Percentiles rank a stretch among this genome's conserved stretches.
These are phyloP conservation scores for Stichodactyla mertensii DNA, from an alignment of 64 coral and sea anemone species.

Conservation along the genomic window DNA sequence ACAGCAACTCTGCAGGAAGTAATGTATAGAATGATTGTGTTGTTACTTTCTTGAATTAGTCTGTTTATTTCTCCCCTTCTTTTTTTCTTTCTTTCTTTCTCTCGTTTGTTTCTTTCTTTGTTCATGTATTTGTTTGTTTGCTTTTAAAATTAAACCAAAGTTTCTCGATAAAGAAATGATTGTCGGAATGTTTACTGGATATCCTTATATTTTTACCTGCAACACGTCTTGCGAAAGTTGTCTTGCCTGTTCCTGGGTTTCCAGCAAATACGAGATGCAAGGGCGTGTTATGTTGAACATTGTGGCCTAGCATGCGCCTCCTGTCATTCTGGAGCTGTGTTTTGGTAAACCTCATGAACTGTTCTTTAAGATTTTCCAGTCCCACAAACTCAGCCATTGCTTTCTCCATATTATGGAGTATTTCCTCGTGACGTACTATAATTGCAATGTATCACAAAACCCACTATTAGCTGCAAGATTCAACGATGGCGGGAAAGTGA, in stretches of 20 bases:
- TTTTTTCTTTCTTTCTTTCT: too few relatives aligned
- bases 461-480: too few relatives aligned
- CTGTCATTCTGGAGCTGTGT: constrained; percentile 55
- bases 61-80: too few relatives aligned
- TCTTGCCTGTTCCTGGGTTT: constrained; percentile 54
- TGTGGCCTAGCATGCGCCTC: constrained; percentile 12
- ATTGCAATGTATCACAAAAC: too few relatives aligned
- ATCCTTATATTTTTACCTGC: constrained; percentile 38
- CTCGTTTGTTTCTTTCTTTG: too few relatives aligned
- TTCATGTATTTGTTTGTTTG: too few relatives aligned
- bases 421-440: too few relatives aligned
- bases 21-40: background rate
- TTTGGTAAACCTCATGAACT: constrained; percentile 48
- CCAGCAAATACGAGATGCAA: constrained; percentile 60
- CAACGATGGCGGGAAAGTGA: too few relatives aligned
- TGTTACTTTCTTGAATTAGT: too few relatives aligned
- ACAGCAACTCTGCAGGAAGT: constrained; percentile 32
- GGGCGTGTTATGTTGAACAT: constrained; percentile 15
- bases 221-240: constrained; percentile 59
- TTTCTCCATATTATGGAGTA: too few relatives aligned
- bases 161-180: background rate
- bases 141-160: too few relatives aligned
- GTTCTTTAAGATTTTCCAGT: constrained; percentile 38
- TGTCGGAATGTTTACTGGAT: background rate
- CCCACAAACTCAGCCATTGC: background rate